These are phyloP conservation scores for Acipenser ruthenus DNA, from an alignment of 2,797 vertebrate genomes.

Conservation along the genomic window DNA sequence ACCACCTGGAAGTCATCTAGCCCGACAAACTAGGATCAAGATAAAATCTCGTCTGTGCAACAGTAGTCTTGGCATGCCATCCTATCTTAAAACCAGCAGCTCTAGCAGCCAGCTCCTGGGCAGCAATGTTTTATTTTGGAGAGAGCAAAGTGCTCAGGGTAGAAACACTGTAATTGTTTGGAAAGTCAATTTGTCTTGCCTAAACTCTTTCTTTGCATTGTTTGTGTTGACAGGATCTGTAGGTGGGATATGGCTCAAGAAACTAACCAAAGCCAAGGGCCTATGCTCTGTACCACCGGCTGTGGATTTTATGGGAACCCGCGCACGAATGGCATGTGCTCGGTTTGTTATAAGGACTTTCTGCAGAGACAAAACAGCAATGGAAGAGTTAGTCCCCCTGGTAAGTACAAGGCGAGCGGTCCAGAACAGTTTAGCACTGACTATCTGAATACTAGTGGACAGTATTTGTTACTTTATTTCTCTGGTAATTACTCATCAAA, in stretches of 20 bases:
- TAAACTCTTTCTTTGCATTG: conserved; percentile 6
- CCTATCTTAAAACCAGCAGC: neutral
- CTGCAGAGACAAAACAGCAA: conserved; percentile 75
- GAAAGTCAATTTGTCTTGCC: no score
- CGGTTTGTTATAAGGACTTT: conserved; percentile 81
- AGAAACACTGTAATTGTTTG: no score
- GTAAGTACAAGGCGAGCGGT: conserved; percentile 46
- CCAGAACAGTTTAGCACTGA: no score
- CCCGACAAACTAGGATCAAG: neutral
- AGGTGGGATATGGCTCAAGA: conserved; percentile 78
- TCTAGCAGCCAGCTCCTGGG: no score
- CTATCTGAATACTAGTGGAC: no score
- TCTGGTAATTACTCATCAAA: no score
- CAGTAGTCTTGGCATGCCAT: neutral
- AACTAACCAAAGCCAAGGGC: conserved; percentile 77
- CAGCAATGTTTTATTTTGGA: no score
- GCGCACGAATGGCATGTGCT: conserved; percentile 81
- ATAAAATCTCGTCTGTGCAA: neutral
- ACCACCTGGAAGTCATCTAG: neutral
- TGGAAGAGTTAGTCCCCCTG: conserved; percentile 70
- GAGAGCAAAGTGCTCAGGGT: no score
- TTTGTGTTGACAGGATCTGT: neutral
- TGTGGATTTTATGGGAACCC: conserved; percentile 82
- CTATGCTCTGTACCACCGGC: conserved; percentile 78
- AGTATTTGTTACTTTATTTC: no score